These are phyloP conservation scores for Cephalotes varians DNA, from an alignment of 2,888 invertebrate species.

Conservation along the genomic window DNA sequence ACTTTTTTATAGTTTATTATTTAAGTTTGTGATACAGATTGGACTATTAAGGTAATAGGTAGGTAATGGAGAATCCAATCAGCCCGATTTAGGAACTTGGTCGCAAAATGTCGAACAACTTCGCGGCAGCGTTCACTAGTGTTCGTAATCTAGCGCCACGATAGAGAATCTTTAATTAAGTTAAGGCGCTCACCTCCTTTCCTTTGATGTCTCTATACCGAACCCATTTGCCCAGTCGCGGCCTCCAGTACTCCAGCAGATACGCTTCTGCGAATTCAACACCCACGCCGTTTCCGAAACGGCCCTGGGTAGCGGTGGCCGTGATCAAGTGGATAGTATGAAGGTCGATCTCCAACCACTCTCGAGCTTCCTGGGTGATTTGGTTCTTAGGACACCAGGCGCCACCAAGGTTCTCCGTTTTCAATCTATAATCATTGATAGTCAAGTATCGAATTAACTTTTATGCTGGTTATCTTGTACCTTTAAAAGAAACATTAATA, in stretches of 20 bases:
- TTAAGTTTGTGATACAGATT: not conserved
- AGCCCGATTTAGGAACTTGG: conserved; percentile 34
- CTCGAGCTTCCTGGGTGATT: conserved; percentile 87
- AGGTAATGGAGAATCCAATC: conserved; percentile 41
- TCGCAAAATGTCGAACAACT: conserved; percentile 42
- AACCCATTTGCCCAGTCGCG: conserved; percentile 88
- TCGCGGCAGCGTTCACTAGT: conserved; percentile 22
- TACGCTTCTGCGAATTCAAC: conserved; percentile 90
- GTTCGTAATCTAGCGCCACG: conserved; percentile 48
- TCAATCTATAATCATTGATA: conserved; percentile 86
- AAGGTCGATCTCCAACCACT: conserved; percentile 89
- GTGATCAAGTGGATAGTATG: conserved; percentile 88
- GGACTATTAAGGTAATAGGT: conserved; percentile 28
- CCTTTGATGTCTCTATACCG: conserved; percentile 88
- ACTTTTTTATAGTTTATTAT: not conserved
- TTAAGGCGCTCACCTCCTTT: conserved; percentile 86
- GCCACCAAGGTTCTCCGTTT: conserved; percentile 89
- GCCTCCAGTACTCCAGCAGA: conserved; percentile 89
- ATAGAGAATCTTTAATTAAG: conserved; percentile 55
- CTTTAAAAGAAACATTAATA: not conserved
- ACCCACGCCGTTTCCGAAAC: conserved; percentile 91
- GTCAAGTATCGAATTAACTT: conserved; percentile 1
- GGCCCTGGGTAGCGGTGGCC: conserved; percentile 89
- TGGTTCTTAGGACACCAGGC: conserved; percentile 91
- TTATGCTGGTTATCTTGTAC: not conserved